These are phyloP conservation scores for Aquatica leii DNA, from an alignment of 2,888 invertebrate species.

Conservation along the genomic window DNA sequence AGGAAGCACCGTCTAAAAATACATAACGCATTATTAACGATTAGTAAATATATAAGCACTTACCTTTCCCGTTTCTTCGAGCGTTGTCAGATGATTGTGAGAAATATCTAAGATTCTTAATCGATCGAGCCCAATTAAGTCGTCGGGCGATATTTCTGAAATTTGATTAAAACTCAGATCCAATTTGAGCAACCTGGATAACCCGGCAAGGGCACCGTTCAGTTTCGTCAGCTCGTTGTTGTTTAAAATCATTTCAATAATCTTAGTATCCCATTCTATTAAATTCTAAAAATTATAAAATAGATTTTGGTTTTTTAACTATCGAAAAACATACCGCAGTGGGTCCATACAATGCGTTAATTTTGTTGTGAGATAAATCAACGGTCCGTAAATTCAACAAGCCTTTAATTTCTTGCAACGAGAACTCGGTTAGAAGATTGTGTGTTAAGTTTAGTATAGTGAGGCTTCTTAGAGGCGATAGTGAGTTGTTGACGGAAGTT, in stretches of 20 bases:
- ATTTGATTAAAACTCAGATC: constrained; percentile 80
- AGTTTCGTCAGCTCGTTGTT: constrained; percentile 76
- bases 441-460: constrained; percentile 77
- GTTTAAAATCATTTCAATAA: constrained; percentile 76
- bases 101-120: constrained; percentile 80
- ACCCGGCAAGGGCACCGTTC: constrained; percentile 78
- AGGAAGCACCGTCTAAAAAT: constrained; percentile 78
- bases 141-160: constrained; percentile 77
- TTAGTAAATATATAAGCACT: constrained; percentile 26
- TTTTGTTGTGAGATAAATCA: constrained; percentile 80
- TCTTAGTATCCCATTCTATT: constrained; percentile 78
- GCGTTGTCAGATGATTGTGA: constrained; percentile 76
- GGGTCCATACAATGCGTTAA: constrained; percentile 71
- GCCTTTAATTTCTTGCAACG: constrained; percentile 80
- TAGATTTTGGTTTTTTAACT: constrained; percentile 17
- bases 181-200: constrained; percentile 75
- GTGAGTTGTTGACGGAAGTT: constrained; percentile 74
- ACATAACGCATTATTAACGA: neutral
- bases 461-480: constrained; percentile 73
- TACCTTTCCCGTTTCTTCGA: constrained; percentile 87
- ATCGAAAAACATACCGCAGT: constrained; percentile 65
- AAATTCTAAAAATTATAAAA: constrained; percentile 67
- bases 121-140: constrained; percentile 79
- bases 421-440: constrained; percentile 79
- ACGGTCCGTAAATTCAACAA: constrained; percentile 74